These are phyloP conservation scores for Sceliomorpha sp. DNA, from an alignment of 2,888 invertebrate genomes.

Conservation along the genomic window DNA sequence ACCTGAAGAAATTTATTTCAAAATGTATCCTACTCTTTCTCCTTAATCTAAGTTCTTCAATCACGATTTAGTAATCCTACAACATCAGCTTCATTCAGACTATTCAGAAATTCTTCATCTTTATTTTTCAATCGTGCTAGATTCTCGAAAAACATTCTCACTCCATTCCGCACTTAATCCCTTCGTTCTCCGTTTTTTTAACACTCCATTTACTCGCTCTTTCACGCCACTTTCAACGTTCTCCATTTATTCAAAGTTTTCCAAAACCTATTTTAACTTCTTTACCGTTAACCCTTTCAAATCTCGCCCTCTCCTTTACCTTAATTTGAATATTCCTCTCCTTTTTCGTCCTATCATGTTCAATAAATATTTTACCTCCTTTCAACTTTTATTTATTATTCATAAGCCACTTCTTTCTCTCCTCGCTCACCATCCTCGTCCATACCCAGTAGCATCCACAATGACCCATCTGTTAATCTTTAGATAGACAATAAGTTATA, in stretches of 20 bases:
- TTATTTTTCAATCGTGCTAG: constrained; percentile 5
- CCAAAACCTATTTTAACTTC: constrained; percentile 4
- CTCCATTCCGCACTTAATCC: neutral
- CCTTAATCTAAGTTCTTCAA: no score
- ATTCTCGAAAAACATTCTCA: constrained; percentile 8
- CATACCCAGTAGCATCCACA: no score
- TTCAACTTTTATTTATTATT: constrained; percentile 4
- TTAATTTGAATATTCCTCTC: constrained; percentile 14
- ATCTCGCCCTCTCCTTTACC: neutral
- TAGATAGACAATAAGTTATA: no score
- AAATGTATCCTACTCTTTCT: no score
- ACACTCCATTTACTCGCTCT: neutral
- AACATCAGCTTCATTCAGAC: constrained; percentile 2
- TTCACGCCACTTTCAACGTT: constrained; percentile 2
- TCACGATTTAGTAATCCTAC: constrained; percentile 7
- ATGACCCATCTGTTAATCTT: no score
- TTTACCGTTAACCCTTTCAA: constrained; percentile 1
- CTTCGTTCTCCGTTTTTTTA: no score
- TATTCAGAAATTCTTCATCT: constrained; percentile 8
- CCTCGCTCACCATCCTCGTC: neutral
- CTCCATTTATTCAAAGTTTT: neutral
- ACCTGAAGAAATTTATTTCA: no score
- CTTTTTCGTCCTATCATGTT: constrained; percentile 14
- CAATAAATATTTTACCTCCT: constrained; percentile 3
- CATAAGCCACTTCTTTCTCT: neutral